Percentiles rank a stretch among this genome's conserved stretches.
These are phyloP conservation scores for Pelosia muscerda DNA, from an alignment of 2,888 invertebrate species.

Conservation along the genomic window DNA sequence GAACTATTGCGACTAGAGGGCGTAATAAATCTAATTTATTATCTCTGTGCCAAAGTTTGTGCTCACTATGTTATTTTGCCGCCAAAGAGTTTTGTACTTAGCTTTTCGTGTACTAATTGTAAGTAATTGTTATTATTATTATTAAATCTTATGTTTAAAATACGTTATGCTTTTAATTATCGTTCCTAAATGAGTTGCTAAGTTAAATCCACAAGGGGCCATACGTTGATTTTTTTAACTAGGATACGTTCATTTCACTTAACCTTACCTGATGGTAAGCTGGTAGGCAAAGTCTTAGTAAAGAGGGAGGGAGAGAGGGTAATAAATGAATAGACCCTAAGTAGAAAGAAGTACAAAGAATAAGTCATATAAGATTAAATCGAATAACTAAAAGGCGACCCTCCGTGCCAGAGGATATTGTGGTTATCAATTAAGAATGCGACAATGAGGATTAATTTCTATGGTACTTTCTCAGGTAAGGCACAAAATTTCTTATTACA, in stretches of 20 bases:
- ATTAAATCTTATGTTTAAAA: constrained; percentile 46
- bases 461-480: neutral
- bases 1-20: too few relatives aligned
- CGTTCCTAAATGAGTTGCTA: neutral
- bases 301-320: too few relatives aligned
- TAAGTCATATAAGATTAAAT: neutral
- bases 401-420: constrained; percentile 62
- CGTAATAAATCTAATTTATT: constrained; percentile 6
- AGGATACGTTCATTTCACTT: too few relatives aligned
- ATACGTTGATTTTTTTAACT: too few relatives aligned
- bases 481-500: neutral
- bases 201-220: too few relatives aligned
- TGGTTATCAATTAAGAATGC: constrained; percentile 69
- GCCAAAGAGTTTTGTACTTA: constrained; percentile 49
- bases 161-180: constrained; percentile 11
- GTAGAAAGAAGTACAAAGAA: too few relatives aligned
- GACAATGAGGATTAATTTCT: neutral
- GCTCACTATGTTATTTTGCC: constrained; percentile 31
- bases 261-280: too few relatives aligned
- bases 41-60: constrained; percentile 21
- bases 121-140: constrained; percentile 34
- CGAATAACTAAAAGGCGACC: constrained; percentile 26
- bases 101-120: constrained; percentile 42
- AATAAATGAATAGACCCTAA: too few relatives aligned
- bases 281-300: too few relatives aligned